Conservation (phyloP, 2,888 invertebrate genomes). For the Drosophila koepferae region DNA sequence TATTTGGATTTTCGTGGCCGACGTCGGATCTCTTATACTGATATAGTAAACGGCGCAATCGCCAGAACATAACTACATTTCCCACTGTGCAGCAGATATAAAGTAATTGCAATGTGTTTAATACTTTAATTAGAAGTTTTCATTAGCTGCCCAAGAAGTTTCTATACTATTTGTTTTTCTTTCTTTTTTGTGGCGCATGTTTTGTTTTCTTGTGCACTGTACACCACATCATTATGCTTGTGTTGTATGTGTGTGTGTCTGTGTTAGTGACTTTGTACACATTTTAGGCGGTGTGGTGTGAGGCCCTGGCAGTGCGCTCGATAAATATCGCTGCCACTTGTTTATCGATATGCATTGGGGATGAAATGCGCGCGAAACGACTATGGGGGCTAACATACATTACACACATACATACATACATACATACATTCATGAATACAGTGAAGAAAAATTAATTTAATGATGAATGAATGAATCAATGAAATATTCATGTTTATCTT, state of each 20-base stretch:
- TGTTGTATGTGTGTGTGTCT: conserved; percentile 52
- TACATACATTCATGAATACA: conserved; percentile 21
- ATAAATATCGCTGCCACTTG: conserved; percentile 49
- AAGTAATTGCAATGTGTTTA: conserved; percentile 56
- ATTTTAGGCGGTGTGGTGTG: conserved; percentile 71
- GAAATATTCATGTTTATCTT: conserved; percentile 10
- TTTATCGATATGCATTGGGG: conserved; percentile 51
- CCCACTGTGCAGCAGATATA: conserved; percentile 60
- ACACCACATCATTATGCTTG: conserved; percentile 66
- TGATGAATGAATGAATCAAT: conserved; percentile 1
- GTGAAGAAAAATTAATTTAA: conserved; percentile 14
- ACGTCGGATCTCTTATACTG: conserved; percentile 58
- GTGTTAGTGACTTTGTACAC: conserved; percentile 68
- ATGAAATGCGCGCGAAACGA: conserved; percentile 62
- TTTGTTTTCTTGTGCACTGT: conserved; percentile 80
- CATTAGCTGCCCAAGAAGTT: conserved; percentile 1
- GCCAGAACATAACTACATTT: conserved; percentile 37
- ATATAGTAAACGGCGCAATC: conserved; percentile 59
- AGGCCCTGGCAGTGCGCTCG: conserved; percentile 58
- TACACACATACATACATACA: neutral
- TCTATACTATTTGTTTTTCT: conserved; percentile 10
- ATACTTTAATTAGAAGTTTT: neutral
- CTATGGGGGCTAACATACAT: conserved; percentile 25
- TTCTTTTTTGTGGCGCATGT: conserved; percentile 69
- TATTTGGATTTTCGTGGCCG: conserved; percentile 60